phyloP scores from a whole-genome alignment of 2,888 invertebrate species.

The Coelinius sp. region DNA sequence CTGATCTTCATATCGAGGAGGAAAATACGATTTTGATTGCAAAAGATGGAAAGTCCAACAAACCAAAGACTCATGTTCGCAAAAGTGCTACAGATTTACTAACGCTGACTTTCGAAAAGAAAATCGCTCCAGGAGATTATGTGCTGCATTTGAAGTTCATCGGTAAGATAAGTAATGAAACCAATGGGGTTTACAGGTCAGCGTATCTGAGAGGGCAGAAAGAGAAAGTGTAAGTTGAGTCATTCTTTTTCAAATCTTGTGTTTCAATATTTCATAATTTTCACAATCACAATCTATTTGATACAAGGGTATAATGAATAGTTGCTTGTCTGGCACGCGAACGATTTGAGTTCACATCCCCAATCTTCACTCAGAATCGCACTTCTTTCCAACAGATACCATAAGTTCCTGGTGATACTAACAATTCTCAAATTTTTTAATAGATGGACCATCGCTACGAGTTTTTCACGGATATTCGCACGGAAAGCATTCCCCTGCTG shows the following conservation, averaged over 20 bases:
- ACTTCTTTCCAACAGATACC: too few species aligned
- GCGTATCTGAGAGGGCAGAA: not conserved
- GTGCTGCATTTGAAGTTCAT: conserved; percentile 73
- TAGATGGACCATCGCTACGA: conserved; percentile 76
- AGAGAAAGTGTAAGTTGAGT: not conserved
- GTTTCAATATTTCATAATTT: too few species aligned
- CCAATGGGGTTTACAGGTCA: not conserved
- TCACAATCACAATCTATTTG: too few species aligned
- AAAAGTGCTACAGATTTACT: conserved; percentile 33
- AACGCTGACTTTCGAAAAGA: conserved; percentile 36
- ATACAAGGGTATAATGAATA: too few species aligned
- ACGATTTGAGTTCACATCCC: too few species aligned
- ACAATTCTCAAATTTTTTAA: not conserved
- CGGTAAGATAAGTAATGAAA: not conserved
- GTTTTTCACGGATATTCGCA: conserved; percentile 73
- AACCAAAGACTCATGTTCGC: conserved; percentile 27
- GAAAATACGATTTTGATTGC: conserved; percentile 38
- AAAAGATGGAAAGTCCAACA: conserved; percentile 20
- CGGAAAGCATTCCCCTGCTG: conserved; percentile 83
- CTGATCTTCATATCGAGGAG: conserved; percentile 38
- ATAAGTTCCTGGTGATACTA: too few species aligned
- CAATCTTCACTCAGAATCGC: too few species aligned
- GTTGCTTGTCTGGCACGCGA: too few species aligned
- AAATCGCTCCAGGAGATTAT: conserved; percentile 70
- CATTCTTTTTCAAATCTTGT: too few species aligned